Evolutionary conservation across 1,140 invertebrate species (phyloP), one percentile per base, ranked within the genome.

Genomic region (Oryctes rhinoceros): DNA sequence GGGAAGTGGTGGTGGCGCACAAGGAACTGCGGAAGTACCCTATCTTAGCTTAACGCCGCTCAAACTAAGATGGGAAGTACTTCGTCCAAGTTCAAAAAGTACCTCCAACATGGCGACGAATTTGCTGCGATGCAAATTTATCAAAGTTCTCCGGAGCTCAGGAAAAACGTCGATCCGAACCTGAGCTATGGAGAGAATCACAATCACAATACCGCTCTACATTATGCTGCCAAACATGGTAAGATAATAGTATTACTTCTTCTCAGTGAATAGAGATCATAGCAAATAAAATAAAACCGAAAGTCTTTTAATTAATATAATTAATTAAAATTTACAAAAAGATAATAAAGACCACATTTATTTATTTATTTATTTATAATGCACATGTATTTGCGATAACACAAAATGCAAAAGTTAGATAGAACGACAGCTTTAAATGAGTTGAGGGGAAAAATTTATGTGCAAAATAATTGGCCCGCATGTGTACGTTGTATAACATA

Each of bases 41-140:
- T 15, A 13, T 15, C 24, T 71, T 71, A 59, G 53, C 53, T 59
- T 59, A 59, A n/a, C 15, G 18, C 65, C 10, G 65, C 35, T 71
- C 13, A 30, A 37, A 71, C 35, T 71, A 67, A 49, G 82, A 94
- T 94, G 93, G 93, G 93, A 81, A 93, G 91, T 86, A 89, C 91
- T 24, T 92, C 92, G 15, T 93, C 92, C 39, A 94, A 94, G 86
- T 93, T 94, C 84, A 91, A 92, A 82, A 93, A 93, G 84, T 92
- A 93, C 86, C 88, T 94, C n/a, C 91, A 92, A 85, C 91, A 92
- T 89, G 92, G 92, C 35, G 92, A 94, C 86, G 93, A 94, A 86
- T 92, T 91, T 86, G 92, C 92, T 78, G 93, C 92, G 20, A 90
- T 94, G 88, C 91, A 92, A 85, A 87, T 86, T 75, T 88, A 87